A percentile compares a stretch with the other conserved stretches of the same genome.
Evolutionary conservation across 2,888 invertebrate species (phyloP).

Genomic region (Eristalis tenax): DNA sequence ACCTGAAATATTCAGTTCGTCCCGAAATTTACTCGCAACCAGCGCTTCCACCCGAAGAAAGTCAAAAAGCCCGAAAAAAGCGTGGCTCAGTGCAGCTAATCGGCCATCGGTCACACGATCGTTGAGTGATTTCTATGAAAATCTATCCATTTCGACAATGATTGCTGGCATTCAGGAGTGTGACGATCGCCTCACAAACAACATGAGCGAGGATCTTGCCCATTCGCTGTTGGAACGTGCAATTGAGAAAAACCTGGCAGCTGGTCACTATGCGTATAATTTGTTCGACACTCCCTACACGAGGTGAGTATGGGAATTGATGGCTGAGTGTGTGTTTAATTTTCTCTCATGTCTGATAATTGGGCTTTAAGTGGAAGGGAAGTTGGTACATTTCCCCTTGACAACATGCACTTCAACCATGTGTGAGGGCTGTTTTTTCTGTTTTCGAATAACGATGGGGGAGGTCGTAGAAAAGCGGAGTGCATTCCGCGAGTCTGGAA

Average conservation of each 20-base stretch:
- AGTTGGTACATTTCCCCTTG: no score
- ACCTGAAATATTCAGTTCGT: constrained; percentile 74
- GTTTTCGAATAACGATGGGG: no score
- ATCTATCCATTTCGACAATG: constrained; percentile 79
- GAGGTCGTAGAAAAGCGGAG: no score
- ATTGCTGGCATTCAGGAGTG: constrained; percentile 71
- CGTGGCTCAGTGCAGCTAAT: constrained; percentile 75
- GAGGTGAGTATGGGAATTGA: constrained; percentile 73
- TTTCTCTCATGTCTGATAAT: background rate
- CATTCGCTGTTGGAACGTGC: constrained; percentile 78
- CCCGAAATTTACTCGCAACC: constrained; percentile 63
- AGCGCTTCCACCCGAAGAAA: constrained; percentile 73
- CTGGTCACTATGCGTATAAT: constrained; percentile 77
- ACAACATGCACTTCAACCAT: no score
- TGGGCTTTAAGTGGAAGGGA: background rate
- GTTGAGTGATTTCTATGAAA: constrained; percentile 81
- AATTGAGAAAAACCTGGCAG: constrained; percentile 75
- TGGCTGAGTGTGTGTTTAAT: background rate
- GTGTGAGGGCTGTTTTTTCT: no score
- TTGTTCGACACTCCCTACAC: constrained; percentile 76
- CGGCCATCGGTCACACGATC: constrained; percentile 77
- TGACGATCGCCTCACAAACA: constrained; percentile 76
- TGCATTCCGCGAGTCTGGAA: no score
- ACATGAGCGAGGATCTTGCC: constrained; percentile 76
- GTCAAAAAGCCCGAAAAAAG: constrained; percentile 78